Conservation (phyloP, 2,797 vertebrate genomes). For the Mareca penelope region DNA sequence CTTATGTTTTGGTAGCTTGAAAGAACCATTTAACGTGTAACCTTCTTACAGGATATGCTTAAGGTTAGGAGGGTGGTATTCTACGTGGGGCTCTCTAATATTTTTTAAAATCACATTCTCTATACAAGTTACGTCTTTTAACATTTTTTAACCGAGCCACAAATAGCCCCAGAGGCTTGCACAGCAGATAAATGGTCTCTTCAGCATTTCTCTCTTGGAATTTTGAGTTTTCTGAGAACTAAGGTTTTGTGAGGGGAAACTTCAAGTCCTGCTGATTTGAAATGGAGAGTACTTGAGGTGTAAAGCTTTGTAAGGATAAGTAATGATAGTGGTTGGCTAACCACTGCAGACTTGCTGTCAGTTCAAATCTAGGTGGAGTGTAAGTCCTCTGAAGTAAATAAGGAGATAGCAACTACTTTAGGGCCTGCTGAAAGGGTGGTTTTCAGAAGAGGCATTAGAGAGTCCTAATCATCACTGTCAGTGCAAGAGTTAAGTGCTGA, state of each 20-base stretch:
- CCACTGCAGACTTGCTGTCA: background rate
- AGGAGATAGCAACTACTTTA: background rate
- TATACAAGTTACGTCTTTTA: accelerated
- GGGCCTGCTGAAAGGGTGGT: background rate
- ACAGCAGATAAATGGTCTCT: background rate
- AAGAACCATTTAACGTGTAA: background rate
- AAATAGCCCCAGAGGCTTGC: background rate
- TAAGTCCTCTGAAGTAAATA: background rate
- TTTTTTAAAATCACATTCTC: background rate
- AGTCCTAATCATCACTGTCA: background rate
- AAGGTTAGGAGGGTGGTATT: background rate
- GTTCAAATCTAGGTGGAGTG: background rate
- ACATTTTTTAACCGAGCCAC: background rate
- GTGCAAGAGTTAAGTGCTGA: background rate
- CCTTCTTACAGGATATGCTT: background rate
- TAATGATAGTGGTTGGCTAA: background rate
- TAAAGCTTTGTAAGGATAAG: background rate
- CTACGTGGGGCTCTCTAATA: background rate
- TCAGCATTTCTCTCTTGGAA: background rate
- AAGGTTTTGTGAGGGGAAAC: background rate
- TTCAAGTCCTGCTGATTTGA: background rate
- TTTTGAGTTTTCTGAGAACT: background rate
- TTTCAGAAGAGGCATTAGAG: background rate
- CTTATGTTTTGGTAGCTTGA: background rate
- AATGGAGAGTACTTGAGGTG: background rate